Conservation (phyloP, 2,888 invertebrate species). For the Nomada fabriciana region DNA sequence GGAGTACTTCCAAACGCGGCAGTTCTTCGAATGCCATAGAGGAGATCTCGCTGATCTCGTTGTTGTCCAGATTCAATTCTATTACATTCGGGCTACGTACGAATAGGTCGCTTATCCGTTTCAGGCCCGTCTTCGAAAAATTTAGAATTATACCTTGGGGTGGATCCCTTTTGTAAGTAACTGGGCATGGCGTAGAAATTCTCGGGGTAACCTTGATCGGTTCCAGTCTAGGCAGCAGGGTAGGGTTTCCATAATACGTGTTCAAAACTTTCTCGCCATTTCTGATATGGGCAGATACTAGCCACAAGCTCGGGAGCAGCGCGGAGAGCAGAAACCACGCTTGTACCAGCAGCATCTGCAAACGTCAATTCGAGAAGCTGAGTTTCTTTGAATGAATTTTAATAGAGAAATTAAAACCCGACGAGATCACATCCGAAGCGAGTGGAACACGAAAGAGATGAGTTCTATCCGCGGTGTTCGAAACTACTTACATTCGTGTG, state of each 20-base stretch:
- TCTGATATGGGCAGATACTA: rapidly evolving
- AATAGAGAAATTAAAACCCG: not conserved
- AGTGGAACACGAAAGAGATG: not conserved
- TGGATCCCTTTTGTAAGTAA: too few relatives aligned
- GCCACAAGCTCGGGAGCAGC: not conserved
- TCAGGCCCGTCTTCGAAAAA: constrained; percentile 20
- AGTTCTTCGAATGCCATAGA: constrained; percentile 21
- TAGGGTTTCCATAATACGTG: too few relatives aligned
- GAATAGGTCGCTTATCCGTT: constrained; percentile 16
- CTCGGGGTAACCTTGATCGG: too few relatives aligned
- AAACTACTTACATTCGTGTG: too few relatives aligned
- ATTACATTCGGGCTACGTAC: not conserved
- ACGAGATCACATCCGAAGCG: not conserved
- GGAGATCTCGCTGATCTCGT: constrained; percentile 47
- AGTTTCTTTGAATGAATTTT: not conserved
- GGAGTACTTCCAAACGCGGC: not conserved
- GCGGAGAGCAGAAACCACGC: not conserved
- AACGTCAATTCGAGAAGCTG: not conserved
- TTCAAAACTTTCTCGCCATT: rapidly evolving
- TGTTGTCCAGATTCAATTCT: constrained; percentile 33
- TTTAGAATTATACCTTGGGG: constrained; percentile 2
- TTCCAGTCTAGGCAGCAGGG: too few relatives aligned
- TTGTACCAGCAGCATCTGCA: not conserved
- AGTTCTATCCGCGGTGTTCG: not conserved
- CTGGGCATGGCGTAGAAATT: too few relatives aligned